These are phyloP conservation scores for Cherax destructor DNA, from an alignment of 1,140 invertebrate species.

Conservation along the genomic window DNA sequence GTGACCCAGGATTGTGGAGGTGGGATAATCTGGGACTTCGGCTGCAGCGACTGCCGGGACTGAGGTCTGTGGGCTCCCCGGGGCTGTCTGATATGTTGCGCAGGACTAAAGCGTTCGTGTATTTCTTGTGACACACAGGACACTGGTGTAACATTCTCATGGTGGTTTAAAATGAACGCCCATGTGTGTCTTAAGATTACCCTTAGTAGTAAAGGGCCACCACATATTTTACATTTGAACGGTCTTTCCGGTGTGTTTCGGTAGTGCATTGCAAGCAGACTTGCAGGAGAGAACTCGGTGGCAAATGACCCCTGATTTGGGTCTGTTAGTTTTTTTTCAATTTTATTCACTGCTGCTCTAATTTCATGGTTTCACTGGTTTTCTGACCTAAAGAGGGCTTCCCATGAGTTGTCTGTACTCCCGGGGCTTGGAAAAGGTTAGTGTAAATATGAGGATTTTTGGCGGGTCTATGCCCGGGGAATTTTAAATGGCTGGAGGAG, in stretches of 20 bases:
- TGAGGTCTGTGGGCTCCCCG: slow-evolving; percentile 92
- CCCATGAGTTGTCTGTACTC: slow-evolving; percentile 97
- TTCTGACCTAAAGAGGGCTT: slow-evolving; percentile 96
- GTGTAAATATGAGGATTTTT: slow-evolving; percentile 84
- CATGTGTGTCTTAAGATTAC: slow-evolving; percentile 99
- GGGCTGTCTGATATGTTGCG: slow-evolving; percentile 94
- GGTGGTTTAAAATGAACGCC: slow-evolving; percentile 97
- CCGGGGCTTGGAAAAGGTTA: slow-evolving; percentile 90
- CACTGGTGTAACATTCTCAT: slow-evolving; percentile 96
- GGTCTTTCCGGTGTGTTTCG: slow-evolving; percentile 94
- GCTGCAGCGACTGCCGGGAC: slow-evolving; percentile 89
- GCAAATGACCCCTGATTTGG: slow-evolving; percentile 99
- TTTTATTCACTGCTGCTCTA: slow-evolving; percentile 96
- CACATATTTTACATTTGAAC: slow-evolving; percentile 97
- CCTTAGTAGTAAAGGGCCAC: slow-evolving; percentile 98
- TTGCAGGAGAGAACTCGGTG: slow-evolving; percentile 98
- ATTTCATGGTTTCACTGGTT: slow-evolving; percentile 94
- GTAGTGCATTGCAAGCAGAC: slow-evolving; percentile 99
- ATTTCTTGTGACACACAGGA: slow-evolving; percentile 98
- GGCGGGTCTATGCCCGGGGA: slow-evolving; percentile 80
- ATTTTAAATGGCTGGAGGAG: slow-evolving; percentile 75
- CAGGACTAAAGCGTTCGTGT: slow-evolving; percentile 93
- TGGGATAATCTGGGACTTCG: slow-evolving; percentile 85
- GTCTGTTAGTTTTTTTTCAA: slow-evolving; percentile 96
- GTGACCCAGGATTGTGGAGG: slow-evolving; percentile 73